Evolutionary conservation across 2,888 invertebrate species (phyloP), one percentile per base, ranked within the genome.

Genomic region (Amphimallon solstitiale): DNA sequence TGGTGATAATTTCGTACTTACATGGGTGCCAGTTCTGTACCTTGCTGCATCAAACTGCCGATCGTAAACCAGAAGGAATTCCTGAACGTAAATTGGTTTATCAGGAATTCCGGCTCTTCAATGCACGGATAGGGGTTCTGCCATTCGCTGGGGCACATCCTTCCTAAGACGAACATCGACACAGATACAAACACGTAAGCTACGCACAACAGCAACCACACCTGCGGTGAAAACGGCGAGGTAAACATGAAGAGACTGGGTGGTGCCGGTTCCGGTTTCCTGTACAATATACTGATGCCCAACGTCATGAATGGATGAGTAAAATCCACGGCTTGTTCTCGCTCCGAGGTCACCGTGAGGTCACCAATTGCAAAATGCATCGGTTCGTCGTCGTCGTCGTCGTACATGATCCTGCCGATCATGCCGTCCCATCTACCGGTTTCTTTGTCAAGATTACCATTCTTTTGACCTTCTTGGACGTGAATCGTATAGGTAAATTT

Each of bases 271-370:
- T 88, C 89, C 0, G 97, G 95, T 75, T 94, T 95, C 76, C 90
- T 91, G 82, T 92, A 97, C 23, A 97, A 82, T 75, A 98, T 97
- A 48, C 93, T 92, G 73, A 96, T 97, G 43, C 94, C 93, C 86
- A 98, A 85, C 80, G 94, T 95, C 93, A 98, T 95, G 78, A 97
- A 98, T 0, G 97, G 97, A 82, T 93, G 94, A 0, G 97, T 97
- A 77, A 98, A 98, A 82, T 97, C 97, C 0, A 95, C 95, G 12
- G 91, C 94, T 76, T 87, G 89, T 79, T 96, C 94, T 35, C 98
- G 87, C 70, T 92, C 90, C 48, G 96, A 90, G 6, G 97, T 97
- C 75, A 93, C 91, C 5, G 93, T 92, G 73, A 98, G 85, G 79
- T 97, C 97, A 1, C 95, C 95, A 56, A 98, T 94, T 1, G 94